Evolutionary conservation across 2,113 vertebrate species (phyloP), one percentile per base, ranked within the genome.

Genomic region (Collichthys lucidus): DNA sequence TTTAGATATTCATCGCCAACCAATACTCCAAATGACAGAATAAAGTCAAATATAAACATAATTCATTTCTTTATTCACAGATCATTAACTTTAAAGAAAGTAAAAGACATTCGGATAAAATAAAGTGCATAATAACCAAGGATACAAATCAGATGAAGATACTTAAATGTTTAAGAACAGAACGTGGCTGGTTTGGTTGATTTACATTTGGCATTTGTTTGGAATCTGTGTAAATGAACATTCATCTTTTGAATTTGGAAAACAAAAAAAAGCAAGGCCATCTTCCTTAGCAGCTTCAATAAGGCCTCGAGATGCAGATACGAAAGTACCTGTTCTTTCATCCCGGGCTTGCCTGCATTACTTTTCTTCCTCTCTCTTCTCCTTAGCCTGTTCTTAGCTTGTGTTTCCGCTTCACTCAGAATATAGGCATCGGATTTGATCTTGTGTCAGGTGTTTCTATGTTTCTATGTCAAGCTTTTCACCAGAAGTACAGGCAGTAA

Each of bases 171-270:
- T 44, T 69, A 14, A 68, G 29, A 80, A 55, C 8, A 57, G 20
- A 69, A 47, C 3, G 1, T 44, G 14, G 78, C n/a, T 50, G 59
- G 56, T 77, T 85, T 89, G 89, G 75, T 62, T 77, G 16, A 74
- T 35, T 76, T 67, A 74, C 31, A 63, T 86, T 91, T 91, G 83
- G 78, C 63, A 84, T 88, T 87, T 57, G 72, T 5, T 68, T 70
- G 62, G 0, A 80, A 59, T 72, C 55, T 55, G 4, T 71, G 53
- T 52, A 46, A 61, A 75, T 55, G 72, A 66, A 67, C 26, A 31
- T 22, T 66, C 50, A 72, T 68, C 14, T 35, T 29, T 22, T 29
- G 10, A 57, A 16, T 61, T 16, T 69, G 22, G 15, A 55, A 71
- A 57, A 50, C 6, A 59, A 73, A 67, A 42, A 42, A 77, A 42